Evolutionary conservation across 2,888 invertebrate species (phyloP), one percentile per base, ranked within the genome.

Genomic region (Parascotia fuliginaria): DNA sequence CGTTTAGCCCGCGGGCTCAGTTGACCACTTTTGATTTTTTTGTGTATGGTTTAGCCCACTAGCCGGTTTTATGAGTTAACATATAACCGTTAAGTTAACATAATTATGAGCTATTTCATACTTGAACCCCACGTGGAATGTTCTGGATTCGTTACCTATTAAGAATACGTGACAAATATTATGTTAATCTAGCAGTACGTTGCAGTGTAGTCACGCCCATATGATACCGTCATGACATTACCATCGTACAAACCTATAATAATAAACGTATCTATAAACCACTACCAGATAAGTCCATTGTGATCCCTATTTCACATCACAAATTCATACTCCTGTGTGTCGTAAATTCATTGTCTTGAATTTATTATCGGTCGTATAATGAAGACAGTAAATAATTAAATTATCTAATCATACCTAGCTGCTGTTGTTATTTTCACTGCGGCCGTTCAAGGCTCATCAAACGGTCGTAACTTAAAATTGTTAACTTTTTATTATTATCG

Each of bases 321-420:
- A 49, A 40, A 27, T 45, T 47, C 42, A 36, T 36, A 52, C 49
- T 50, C 47, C 39, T 51, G 38, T 44, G 37, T 49, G 47, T 32
- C 46, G 39, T 64, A 60, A 65, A 68, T 41, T 40, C 55, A 55
- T 60, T 68, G 65, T 68, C 34, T 60, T 42, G 43, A 49, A 48
- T 52, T 64, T 55, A 53, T 48, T 39, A 48, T 40, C 45, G 22
- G 31, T 37, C 14, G 33, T 28, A 60, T 47, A 60, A 60, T 55
- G 42, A 33, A 52, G 32, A 36, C 55, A 19, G 57, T 57, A 55
- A 60, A 60, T 65, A 60, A 55, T 55, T 47, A 65, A 60, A 65
- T 60, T 40, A 53, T 60, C 47, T 65, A 60, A 60, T 65, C 60
- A 52, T 53, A 34, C 41, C 47, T 39, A 39, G 37, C 40, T 32